These are phyloP conservation scores for Drosophila meridionalis DNA, from an alignment of 2,888 invertebrate species.

Conservation along the genomic window DNA sequence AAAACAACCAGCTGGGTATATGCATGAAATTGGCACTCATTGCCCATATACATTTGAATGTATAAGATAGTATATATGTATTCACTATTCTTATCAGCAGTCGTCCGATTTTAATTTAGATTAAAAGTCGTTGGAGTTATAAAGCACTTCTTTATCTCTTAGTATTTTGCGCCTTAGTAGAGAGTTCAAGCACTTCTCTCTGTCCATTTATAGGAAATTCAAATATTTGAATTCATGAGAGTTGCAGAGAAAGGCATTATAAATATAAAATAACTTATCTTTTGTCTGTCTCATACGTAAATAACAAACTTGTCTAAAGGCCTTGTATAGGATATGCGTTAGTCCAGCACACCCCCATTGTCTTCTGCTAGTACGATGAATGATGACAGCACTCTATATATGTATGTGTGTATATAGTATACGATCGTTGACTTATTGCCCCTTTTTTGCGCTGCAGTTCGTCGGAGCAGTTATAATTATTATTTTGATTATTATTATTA, in stretches of 20 bases:
- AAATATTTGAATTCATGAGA: not conserved
- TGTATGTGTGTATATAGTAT: not conserved
- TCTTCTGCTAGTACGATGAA: slow-evolving; percentile 20
- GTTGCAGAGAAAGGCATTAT: not conserved
- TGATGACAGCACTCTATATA: slow-evolving; percentile 24
- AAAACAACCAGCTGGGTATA: not conserved
- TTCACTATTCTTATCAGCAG: not conserved
- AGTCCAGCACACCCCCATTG: not conserved
- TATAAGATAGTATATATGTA: not conserved
- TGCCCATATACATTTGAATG: not conserved
- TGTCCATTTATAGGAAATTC: not conserved
- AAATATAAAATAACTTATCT: not conserved
- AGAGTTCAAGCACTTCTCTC: too few species aligned
- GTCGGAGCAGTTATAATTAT: not conserved
- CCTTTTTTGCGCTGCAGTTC: slow-evolving; percentile 38
- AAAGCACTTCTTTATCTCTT: not conserved
- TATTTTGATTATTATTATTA: not conserved
- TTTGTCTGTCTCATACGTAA: not conserved
- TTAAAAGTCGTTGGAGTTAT: too few species aligned
- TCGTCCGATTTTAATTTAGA: not conserved
- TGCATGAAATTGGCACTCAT: not conserved
- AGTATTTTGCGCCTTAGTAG: not conserved
- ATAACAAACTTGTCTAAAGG: too few species aligned
- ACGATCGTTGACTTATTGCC: slow-evolving; percentile 63
- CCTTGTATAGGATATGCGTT: not conserved